phyloP scores from a whole-genome alignment of 2,888 invertebrate genomes.

The Megaustenia siamemsis region DNA sequence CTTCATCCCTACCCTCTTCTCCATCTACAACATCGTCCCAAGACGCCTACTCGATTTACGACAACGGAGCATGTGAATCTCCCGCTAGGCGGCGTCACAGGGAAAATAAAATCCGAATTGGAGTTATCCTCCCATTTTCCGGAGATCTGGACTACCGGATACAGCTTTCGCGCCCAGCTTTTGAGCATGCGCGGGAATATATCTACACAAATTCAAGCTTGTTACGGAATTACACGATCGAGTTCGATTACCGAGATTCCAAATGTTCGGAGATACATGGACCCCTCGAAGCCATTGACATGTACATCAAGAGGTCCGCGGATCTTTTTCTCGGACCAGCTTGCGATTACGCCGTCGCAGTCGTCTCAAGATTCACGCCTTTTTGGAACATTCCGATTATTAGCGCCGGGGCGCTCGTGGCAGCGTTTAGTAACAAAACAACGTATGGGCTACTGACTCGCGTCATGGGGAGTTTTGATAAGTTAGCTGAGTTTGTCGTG shows the following conservation, averaged over 20 bases:
- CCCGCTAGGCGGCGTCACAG: conserved; percentile 8
- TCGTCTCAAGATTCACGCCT: conserved; percentile 91
- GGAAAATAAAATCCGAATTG: conserved; percentile 62
- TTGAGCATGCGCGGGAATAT: conserved; percentile 71
- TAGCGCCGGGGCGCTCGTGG: conserved; percentile 81
- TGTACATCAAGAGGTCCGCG: conserved; percentile 63
- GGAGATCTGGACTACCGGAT: conserved; percentile 62
- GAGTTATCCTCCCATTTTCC: conserved; percentile 69
- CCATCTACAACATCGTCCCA: background rate
- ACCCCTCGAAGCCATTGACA: conserved; percentile 71
- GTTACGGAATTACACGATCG: conserved; percentile 53
- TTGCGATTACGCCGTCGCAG: conserved; percentile 87
- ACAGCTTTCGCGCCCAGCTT: conserved; percentile 72
- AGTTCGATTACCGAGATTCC: conserved; percentile 64
- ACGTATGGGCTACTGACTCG: conserved; percentile 88
- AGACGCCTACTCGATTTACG: background rate
- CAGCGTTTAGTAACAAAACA: conserved; percentile 66
- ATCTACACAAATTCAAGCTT: conserved; percentile 57
- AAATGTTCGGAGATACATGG: conserved; percentile 70
- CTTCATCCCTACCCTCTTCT: background rate
- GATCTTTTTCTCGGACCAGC: conserved; percentile 73
- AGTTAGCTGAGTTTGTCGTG: conserved; percentile 64
- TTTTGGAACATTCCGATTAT: conserved; percentile 92
- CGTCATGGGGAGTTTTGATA: conserved; percentile 69
- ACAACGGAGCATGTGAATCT: conserved; percentile 13